Conservation (phyloP, 2,797 vertebrate genomes). For the Channa striata region DNA sequence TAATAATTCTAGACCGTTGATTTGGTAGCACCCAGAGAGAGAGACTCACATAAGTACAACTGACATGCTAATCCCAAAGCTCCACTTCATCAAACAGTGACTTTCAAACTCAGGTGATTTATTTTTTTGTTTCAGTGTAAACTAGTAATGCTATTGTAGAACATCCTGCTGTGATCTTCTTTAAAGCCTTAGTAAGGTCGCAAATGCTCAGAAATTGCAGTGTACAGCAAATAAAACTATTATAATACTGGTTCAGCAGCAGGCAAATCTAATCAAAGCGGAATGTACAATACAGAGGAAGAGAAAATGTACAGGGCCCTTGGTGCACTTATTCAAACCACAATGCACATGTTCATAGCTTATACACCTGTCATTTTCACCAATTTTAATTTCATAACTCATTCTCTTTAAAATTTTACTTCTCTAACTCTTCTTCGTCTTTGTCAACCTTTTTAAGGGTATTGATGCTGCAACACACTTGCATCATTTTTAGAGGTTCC, state of each 20-base stretch:
- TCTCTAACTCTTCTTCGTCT: neutral
- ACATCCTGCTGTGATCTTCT: neutral
- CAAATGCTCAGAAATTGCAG: slow-evolving; percentile 14
- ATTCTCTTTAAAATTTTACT: neutral
- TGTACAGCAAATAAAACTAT: slow-evolving; percentile 20
- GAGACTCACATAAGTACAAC: too few relatives aligned
- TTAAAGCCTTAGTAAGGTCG: slow-evolving; percentile 10
- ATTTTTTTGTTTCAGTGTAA: slow-evolving; percentile 40
- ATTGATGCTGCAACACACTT: slow-evolving; percentile 6
- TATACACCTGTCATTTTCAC: neutral
- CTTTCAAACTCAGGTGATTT: slow-evolving; percentile 12
- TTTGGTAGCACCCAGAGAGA: neutral
- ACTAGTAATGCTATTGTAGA: slow-evolving; percentile 1
- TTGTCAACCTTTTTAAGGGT: neutral
- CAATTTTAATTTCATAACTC: neutral
- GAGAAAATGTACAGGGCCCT: neutral
- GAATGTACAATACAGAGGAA: slow-evolving; percentile 3
- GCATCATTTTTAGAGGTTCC: neutral
- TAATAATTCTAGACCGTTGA: slow-evolving; percentile 9
- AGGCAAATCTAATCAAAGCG: neutral
- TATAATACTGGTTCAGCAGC: slow-evolving; percentile 62
- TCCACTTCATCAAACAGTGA: neutral
- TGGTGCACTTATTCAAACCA: slow-evolving; percentile 13
- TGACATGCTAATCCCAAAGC: neutral
- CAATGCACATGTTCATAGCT: neutral